A percentile compares a stretch with the other conserved stretches of the same genome.
These are phyloP conservation scores for Callipepla californica DNA, from an alignment of 2,113 vertebrate species.

Conservation along the genomic window DNA sequence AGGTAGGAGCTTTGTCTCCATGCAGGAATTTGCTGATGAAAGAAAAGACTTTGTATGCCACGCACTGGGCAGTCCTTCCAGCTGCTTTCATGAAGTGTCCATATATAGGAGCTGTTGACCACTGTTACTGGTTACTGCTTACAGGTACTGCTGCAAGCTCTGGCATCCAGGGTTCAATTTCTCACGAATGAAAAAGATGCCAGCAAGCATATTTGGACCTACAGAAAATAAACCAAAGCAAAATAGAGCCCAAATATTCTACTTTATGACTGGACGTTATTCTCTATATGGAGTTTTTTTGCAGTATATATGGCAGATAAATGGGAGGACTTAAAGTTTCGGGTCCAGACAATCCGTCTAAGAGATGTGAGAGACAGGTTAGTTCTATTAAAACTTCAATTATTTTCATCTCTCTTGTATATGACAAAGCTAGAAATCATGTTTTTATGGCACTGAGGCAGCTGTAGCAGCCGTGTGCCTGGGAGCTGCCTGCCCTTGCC, in stretches of 20 bases:
- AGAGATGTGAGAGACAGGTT: neutral
- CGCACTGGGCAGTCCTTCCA: neutral
- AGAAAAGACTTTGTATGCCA: neutral
- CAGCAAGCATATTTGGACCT: neutral
- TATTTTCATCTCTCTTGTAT: neutral
- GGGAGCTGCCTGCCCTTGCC: neutral
- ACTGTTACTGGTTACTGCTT: rapidly evolving
- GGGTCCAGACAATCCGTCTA: neutral
- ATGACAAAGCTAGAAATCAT: neutral
- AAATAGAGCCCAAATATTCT: neutral
- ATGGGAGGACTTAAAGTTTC: neutral
- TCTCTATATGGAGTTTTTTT: neutral
- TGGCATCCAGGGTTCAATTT: neutral
- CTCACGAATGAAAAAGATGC: neutral
- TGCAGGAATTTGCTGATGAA: neutral
- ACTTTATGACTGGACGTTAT: neutral
- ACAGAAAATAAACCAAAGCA: neutral
- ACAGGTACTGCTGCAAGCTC: neutral
- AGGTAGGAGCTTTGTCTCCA: neutral
- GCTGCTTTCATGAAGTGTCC: rapidly evolving
- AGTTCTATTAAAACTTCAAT: neutral
- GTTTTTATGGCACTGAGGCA: neutral
- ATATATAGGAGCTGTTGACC: neutral
- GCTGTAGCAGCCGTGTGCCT: neutral
- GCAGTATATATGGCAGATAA: neutral